Conservation (phyloP, 2,888 invertebrate species). For the Dynastes tityus region DNA sequence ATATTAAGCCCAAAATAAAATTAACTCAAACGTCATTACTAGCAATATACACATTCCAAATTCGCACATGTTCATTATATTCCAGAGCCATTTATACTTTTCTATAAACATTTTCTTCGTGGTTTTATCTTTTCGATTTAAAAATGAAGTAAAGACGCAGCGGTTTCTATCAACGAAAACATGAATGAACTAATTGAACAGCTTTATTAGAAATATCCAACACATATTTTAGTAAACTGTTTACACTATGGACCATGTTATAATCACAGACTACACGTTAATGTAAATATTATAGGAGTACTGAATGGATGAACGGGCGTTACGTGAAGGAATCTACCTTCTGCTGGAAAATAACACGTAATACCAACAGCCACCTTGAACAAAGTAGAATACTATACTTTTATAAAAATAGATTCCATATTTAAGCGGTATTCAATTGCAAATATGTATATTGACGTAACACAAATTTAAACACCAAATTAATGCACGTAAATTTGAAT, state of each 20-base stretch:
- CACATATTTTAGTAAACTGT: constrained; percentile 30
- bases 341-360: background rate
- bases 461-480: no score
- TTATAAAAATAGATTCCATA: background rate
- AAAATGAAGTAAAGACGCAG: background rate
- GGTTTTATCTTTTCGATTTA: background rate
- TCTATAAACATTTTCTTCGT: no score
- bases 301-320: background rate
- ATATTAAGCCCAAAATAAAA: no score
- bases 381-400: background rate
- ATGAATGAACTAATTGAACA: constrained; percentile 9
- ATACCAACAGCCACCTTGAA: background rate
- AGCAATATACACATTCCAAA: no score
- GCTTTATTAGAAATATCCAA: constrained; percentile 2
- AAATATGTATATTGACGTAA: no score
- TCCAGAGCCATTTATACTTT: no score
- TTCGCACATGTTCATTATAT: no score
- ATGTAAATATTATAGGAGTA: constrained; percentile 14
- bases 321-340: background rate
- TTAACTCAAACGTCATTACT: no score
- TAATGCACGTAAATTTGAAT: no score
- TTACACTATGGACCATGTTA: background rate
- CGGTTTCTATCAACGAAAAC: constrained; percentile 2
- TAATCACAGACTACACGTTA: constrained; percentile 3
- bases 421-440: no score